These are phyloP conservation scores for Callyntrura sp. DNA, from an alignment of 2,888 invertebrate species.

Conservation along the genomic window DNA sequence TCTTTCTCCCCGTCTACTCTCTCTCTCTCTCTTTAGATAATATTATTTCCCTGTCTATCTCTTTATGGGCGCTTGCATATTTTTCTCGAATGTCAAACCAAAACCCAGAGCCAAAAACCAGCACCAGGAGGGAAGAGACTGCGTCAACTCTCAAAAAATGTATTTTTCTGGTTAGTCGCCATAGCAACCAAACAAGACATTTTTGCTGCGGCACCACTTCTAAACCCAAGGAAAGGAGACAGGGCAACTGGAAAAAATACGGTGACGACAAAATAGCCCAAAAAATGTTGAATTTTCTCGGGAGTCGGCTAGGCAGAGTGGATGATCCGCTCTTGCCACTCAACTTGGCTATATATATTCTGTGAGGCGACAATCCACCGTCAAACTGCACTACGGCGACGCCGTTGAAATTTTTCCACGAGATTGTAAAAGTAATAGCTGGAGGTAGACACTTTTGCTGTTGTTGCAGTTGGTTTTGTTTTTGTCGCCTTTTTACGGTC, in stretches of 20 bases:
- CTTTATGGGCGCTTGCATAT: neutral
- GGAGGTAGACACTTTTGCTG: too few relatives aligned
- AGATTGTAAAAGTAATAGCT: too few relatives aligned
- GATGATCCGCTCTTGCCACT: slow-evolving; percentile 1
- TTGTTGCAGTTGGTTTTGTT: neutral
- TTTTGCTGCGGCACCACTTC: neutral
- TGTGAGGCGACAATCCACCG: too few relatives aligned
- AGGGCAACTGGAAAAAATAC: neutral
- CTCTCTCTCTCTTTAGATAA: neutral
- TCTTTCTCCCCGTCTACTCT: too few relatives aligned
- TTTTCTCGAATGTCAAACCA: slow-evolving; percentile 37
- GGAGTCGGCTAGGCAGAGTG: neutral
- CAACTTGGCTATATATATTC: slow-evolving; percentile 1
- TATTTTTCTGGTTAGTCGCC: neutral
- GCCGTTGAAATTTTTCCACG: too few relatives aligned
- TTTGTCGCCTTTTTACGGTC: neutral
- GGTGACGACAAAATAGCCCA: neutral
- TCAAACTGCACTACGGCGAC: neutral
- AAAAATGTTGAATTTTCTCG: slow-evolving; percentile 7
- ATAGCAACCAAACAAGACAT: too few relatives aligned
- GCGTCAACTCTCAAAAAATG: neutral
- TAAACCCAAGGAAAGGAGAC: neutral
- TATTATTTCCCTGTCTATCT: too few relatives aligned
- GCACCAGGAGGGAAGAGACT: neutral
- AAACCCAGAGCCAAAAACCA: neutral